Evolutionary conservation across 2,113 vertebrate species (phyloP).

Genomic region (Arothron firmamentum): DNA sequence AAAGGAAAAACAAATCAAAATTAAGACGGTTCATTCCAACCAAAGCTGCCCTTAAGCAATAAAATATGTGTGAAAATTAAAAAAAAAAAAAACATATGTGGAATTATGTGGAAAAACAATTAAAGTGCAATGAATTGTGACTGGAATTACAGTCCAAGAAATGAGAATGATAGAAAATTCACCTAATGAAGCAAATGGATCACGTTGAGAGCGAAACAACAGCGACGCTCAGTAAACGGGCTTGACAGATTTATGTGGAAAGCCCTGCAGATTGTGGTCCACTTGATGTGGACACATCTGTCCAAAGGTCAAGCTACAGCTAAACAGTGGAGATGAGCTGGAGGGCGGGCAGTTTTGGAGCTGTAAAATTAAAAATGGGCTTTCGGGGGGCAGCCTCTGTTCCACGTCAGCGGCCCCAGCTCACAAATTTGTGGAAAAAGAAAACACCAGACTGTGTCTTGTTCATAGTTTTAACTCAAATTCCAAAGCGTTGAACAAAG

Average conservation of each 20-base stretch:
- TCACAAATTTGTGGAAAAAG: too few species aligned
- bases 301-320: constrained; percentile 47
- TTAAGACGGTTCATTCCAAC: too few species aligned
- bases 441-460: too few species aligned
- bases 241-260: constrained; percentile 23
- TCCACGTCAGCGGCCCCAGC: too few species aligned
- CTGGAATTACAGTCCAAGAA: constrained; percentile 1
- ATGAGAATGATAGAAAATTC: not conserved
- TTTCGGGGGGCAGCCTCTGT: too few species aligned
- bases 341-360: constrained; percentile 1
- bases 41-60: too few species aligned
- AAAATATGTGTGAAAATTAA: too few species aligned
- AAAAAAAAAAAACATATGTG: not conserved
- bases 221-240: constrained; percentile 8
- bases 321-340: constrained; percentile 14
- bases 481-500: too few species aligned
- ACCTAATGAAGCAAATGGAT: constrained; percentile 21
- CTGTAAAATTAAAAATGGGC: not conserved
- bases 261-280: constrained; percentile 9
- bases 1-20: constrained; percentile 2
- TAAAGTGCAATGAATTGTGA: not conserved
- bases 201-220: not conserved
- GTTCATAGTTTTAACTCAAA: too few species aligned
- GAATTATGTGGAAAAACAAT: too few species aligned
- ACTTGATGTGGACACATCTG: constrained; percentile 29